Evolutionary conservation across 2,113 vertebrate species (phyloP).

Genomic region (Vireo altiloquus): DNA sequence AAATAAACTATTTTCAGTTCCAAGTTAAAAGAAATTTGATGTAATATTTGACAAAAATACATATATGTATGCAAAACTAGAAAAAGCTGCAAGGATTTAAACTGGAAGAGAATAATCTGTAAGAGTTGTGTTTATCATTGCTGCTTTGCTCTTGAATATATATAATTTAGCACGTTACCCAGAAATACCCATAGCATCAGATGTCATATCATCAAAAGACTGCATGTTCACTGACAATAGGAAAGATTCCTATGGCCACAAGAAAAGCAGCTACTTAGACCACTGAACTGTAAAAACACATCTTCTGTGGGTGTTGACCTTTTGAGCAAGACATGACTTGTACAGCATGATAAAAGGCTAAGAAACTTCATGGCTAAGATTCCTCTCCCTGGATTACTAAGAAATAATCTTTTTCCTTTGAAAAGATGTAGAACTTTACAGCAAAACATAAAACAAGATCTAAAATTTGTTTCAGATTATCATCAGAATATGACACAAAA

Average conservation of each 20-base stretch:
- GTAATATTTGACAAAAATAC: background rate
- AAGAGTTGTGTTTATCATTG: background rate
- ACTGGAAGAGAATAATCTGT: background rate
- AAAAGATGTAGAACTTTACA: background rate
- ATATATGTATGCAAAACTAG: background rate
- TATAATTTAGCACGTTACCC: background rate
- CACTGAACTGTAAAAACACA: background rate
- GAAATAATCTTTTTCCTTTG: background rate
- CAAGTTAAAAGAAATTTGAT: background rate
- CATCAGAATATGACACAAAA: background rate
- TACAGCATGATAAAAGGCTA: background rate
- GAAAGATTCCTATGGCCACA: background rate
- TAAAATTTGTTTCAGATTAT: background rate
- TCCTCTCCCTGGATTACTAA: background rate
- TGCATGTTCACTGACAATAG: background rate
- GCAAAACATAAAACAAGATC: background rate
- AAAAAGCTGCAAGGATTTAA: background rate
- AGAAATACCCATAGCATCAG: background rate
- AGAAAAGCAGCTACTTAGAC: background rate
- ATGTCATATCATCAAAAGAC: background rate
- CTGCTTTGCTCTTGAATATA: background rate
- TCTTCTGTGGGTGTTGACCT: constrained; percentile 27
- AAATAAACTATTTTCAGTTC: background rate
- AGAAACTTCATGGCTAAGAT: background rate
- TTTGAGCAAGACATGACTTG: constrained; percentile 2